These are phyloP conservation scores for Ephialtes manifestator DNA, from an alignment of 2,888 invertebrate genomes.

Conservation along the genomic window DNA sequence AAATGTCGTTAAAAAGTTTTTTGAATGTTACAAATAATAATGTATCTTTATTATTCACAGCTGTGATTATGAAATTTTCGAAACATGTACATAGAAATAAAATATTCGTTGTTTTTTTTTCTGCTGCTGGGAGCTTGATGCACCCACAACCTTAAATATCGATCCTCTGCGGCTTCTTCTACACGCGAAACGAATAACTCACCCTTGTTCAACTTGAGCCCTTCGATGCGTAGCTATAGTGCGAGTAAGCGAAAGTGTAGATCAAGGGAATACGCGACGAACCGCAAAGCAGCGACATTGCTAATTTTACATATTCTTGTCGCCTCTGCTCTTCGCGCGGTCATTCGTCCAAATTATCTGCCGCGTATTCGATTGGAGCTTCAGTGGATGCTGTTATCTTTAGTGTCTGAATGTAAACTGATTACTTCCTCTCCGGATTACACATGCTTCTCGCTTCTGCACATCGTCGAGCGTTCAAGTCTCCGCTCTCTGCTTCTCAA, in stretches of 20 bases:
- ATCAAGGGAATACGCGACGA: slow-evolving; percentile 30
- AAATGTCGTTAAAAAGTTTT: no score
- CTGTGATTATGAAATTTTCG: no score
- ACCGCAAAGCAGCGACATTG: slow-evolving; percentile 54
- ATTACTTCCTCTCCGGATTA: not conserved
- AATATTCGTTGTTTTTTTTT: no score
- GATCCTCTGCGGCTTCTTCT: slow-evolving; percentile 59
- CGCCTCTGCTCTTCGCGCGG: not conserved
- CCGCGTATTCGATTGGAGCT: slow-evolving; percentile 17
- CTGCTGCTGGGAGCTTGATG: not conserved
- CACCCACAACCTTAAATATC: slow-evolving; percentile 36
- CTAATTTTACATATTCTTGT: slow-evolving; percentile 34
- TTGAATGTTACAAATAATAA: no score
- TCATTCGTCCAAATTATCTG: slow-evolving; percentile 17
- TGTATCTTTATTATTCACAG: no score
- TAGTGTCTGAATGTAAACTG: not conserved
- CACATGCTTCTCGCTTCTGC: slow-evolving; percentile 26
- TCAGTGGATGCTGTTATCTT: slow-evolving; percentile 22
- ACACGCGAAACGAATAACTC: slow-evolving; percentile 62
- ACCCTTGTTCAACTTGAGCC: slow-evolving; percentile 15
- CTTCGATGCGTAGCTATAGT: slow-evolving; percentile 9
- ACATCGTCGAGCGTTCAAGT: slow-evolving; percentile 32
- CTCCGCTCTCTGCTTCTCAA: not conserved
- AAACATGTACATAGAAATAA: no score
- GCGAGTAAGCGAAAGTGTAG: not conserved